These are phyloP conservation scores for Xiphophorus couchianus DNA, from an alignment of 2,113 vertebrate species.

Conservation along the genomic window DNA sequence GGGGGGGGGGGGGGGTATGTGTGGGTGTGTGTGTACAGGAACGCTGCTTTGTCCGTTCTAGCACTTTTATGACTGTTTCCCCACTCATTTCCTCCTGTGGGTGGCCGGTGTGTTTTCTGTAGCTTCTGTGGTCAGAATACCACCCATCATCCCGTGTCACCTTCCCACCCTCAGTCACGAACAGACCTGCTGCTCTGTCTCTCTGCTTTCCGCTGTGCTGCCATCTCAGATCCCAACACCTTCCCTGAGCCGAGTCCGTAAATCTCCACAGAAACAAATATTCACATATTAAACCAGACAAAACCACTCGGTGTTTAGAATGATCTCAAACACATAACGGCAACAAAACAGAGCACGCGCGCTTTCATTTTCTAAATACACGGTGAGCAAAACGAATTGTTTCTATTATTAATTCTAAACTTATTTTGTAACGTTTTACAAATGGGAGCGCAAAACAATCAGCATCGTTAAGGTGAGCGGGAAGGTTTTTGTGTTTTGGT, in stretches of 20 bases:
- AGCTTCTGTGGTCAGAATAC: slow-evolving; percentile 17
- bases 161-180: not conserved
- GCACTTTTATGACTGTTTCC: slow-evolving; percentile 70
- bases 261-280: not conserved
- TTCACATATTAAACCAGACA: not conserved
- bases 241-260: not conserved
- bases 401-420: too few species aligned
- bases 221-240: slow-evolving; percentile 60
- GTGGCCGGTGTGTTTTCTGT: slow-evolving; percentile 16
- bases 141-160: not conserved
- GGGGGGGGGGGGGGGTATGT: not conserved
- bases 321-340: too few species aligned
- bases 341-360: too few species aligned
- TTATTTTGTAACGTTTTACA: too few species aligned
- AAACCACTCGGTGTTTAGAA: not conserved
- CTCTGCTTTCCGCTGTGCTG: not conserved
- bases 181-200: slow-evolving; percentile 32
- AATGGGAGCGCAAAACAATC: too few species aligned
- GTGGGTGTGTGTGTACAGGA: slow-evolving; percentile 29
- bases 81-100: slow-evolving; percentile 68
- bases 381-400: too few species aligned
- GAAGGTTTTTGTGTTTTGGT: not conserved
- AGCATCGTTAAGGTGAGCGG: not conserved
- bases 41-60: slow-evolving; percentile 49
- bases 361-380: too few species aligned